A percentile compares a stretch with the other conserved stretches of the same genome.
phyloP scores from a whole-genome alignment of 2,797 vertebrate species.

The Pelobates cultripes region DNA sequence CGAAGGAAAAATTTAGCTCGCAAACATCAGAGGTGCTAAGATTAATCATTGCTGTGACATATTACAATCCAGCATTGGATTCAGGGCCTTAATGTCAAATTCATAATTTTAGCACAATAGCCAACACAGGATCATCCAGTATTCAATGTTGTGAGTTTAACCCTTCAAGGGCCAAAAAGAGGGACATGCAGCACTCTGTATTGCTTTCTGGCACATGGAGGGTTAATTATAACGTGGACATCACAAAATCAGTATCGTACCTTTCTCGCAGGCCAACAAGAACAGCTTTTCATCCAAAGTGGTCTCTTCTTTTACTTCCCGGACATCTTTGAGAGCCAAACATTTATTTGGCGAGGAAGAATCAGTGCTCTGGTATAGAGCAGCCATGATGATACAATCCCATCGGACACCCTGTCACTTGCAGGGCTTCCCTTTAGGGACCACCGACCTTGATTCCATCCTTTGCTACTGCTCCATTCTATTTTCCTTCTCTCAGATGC shows the following conservation, averaged over 20 bases:
- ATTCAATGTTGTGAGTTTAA: too few species aligned
- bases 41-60: too few species aligned
- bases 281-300: slow-evolving; percentile 96
- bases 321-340: slow-evolving; percentile 93
- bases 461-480: slow-evolving; percentile 4
- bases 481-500: slow-evolving; percentile 17
- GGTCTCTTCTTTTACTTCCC: slow-evolving; percentile 94
- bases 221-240: neutral
- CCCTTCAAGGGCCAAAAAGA: too few species aligned
- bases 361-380: slow-evolving; percentile 89
- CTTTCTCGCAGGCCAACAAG: slow-evolving; percentile 95
- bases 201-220: neutral
- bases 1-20: too few species aligned
- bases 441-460: neutral
- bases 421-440: slow-evolving; percentile 18
- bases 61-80: too few species aligned
- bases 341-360: slow-evolving; percentile 87
- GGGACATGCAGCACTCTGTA: neutral
- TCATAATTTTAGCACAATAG: too few species aligned
- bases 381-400: slow-evolving; percentile 83
- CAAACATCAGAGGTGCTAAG: too few species aligned
- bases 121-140: too few species aligned
- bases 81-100: too few species aligned
- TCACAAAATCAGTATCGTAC: slow-evolving; percentile 62
- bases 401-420: slow-evolving; percentile 54